A percentile compares a stretch with the other conserved stretches of the same genome.
Conservation (phyloP, 1,140 invertebrate species). For the Solenopsis fugax region DNA sequence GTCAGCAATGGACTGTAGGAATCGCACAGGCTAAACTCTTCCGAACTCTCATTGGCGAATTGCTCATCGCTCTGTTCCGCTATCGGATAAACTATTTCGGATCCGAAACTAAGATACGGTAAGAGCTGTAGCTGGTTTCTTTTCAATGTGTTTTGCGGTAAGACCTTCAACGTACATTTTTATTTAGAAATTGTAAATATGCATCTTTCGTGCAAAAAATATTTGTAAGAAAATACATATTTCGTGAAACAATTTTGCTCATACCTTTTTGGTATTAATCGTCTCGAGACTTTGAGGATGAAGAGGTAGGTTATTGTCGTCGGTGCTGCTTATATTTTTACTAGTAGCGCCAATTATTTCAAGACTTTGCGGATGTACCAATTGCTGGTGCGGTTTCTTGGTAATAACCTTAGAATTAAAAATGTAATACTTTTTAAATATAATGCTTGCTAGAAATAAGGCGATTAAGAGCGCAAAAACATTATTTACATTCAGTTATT, state of each 20-base stretch:
- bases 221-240: background rate
- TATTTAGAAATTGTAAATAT: slow-evolving; percentile 34
- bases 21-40: slow-evolving; percentile 85
- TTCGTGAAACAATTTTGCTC: slow-evolving; percentile 11
- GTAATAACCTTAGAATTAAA: slow-evolving; percentile 80
- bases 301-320: slow-evolving; percentile 86
- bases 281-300: slow-evolving; percentile 86
- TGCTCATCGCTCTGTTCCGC: slow-evolving; percentile 94
- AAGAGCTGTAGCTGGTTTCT: slow-evolving; percentile 86
- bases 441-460: background rate
- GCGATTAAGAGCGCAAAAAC: background rate
- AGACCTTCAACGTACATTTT: slow-evolving; percentile 74
- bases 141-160: slow-evolving; percentile 85
- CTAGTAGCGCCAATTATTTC: slow-evolving; percentile 85
- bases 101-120: slow-evolving; percentile 90
- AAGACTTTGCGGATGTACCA: slow-evolving; percentile 85
- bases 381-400: slow-evolving; percentile 83
- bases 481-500: slow-evolving; percentile 30
- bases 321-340: slow-evolving; percentile 83
- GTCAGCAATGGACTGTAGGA: slow-evolving; percentile 90
- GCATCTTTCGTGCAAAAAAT: background rate
- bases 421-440: background rate
- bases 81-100: slow-evolving; percentile 94
- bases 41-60: slow-evolving; percentile 83
- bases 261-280: slow-evolving; percentile 85